These are phyloP conservation scores for Lacerta bilineata DNA, from an alignment of 2,797 vertebrate genomes.

Conservation along the genomic window DNA sequence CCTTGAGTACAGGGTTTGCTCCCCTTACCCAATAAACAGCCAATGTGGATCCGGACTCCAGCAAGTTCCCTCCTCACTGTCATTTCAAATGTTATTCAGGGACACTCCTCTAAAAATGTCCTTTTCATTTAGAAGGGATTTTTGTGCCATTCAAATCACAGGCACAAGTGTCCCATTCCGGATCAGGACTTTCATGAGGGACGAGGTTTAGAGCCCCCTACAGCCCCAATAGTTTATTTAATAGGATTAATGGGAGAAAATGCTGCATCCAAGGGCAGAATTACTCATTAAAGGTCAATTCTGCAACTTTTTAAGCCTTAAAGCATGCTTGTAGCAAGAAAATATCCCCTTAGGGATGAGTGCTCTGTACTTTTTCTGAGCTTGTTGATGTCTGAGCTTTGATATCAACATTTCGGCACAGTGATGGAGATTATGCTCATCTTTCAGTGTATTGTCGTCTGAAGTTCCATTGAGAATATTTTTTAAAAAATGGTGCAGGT, in stretches of 20 bases:
- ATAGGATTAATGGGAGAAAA: no score
- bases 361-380: neutral
- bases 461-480: slow-evolving; percentile 9
- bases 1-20: no score
- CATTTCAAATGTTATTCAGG: no score
- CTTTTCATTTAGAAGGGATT: no score
- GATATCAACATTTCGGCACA: neutral
- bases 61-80: no score
- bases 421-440: neutral
- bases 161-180: no score
- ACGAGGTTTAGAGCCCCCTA: neutral
- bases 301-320: neutral
- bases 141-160: no score
- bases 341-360: neutral
- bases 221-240: no score
- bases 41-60: no score
- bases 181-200: no score
- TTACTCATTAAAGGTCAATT: neutral
- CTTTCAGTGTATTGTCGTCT: neutral
- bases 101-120: no score
- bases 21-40: no score
- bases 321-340: neutral
- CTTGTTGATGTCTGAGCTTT: slow-evolving; percentile 30
- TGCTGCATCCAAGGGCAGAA: neutral
- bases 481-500: slow-evolving; percentile 45